Evolutionary conservation across 2,113 vertebrate species (phyloP), one percentile per base, ranked within the genome.

Genomic region (Sigmodon hispidus): DNA sequence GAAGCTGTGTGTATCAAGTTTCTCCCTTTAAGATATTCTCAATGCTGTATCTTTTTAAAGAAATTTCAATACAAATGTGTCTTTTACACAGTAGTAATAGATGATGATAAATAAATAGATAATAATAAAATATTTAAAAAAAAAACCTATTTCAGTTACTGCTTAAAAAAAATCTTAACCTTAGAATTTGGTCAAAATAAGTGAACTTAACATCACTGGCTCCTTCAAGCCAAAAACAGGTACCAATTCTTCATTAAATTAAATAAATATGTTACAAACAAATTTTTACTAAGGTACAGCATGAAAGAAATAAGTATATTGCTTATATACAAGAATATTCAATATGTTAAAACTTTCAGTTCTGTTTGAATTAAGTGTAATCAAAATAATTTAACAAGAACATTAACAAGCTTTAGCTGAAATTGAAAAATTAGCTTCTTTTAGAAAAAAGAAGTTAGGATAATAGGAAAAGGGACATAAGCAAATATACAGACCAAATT

Each of bases 281-380:
- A 73, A 88, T 83, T 83, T n/a, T 79, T 94, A 93, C 76, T 85
- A 90, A 90, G 40, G 19, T 40, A 16, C 9, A 87, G 2, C 7
- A 87, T 70, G 29, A 90, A 55, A 90, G 29, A 90, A 55, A 90
- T n/a, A 90, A 29, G 55, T 3, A n/a, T 75, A 55, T 26, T 95
- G 17, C 59, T 85, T 90, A 29, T 57, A 70, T 8, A 1, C 31
- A 90, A 48, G 50, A 89, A 50, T 26, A 52, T 70, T 52, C 36
- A 69, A 7, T 65, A 70, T 79, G 17, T 52, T 90, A 87, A 93
- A 61, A 8, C 2, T 95, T 86, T 89, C 11, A 36, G 22, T 90
- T 85, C 43, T 89, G 52, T 87, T 91, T 89, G 77, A 90, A 81
- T 89, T 92, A 72, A 72, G 26, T 26, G 40, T 89, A 15, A 77